Percentiles rank a stretch among this genome's conserved stretches.
Conservation (phyloP, 2,797 vertebrate species). For the Chelon auratus region DNA sequence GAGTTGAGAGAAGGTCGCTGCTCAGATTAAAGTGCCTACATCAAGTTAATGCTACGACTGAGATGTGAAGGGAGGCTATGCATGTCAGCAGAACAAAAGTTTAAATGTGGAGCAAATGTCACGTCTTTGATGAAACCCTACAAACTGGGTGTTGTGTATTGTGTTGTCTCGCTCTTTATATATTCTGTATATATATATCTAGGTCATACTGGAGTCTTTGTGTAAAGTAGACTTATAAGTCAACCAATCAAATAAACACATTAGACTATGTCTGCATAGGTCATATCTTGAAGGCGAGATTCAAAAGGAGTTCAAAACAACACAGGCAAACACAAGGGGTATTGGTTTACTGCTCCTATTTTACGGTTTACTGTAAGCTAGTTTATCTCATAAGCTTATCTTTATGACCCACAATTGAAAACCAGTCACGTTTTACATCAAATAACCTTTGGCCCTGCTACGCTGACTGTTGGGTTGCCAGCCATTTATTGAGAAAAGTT, state of each 20-base stretch:
- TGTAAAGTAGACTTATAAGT: not conserved
- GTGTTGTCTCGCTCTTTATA: no score
- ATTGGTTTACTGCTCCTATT: conserved; percentile 26
- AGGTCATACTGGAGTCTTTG: no score
- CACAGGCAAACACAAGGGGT: conserved; percentile 14
- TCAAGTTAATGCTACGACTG: no score
- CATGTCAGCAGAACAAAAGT: no score
- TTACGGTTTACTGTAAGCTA: conserved; percentile 33
- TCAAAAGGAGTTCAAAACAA: conserved; percentile 31
- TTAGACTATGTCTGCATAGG: not conserved
- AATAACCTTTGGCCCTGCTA: conserved; percentile 10
- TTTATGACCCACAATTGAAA: conserved; percentile 52
- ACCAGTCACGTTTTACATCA: conserved; percentile 31
- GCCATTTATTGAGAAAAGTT: conserved; percentile 1
- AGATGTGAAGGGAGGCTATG: no score
- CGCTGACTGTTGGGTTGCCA: conserved; percentile 10
- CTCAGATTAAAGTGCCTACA: not conserved
- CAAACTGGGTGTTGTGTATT: not conserved
- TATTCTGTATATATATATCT: not conserved
- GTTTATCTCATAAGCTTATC: conserved; percentile 44
- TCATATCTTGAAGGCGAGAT: not conserved
- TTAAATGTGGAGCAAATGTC: no score
- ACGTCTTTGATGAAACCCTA: no score
- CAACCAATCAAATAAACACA: no score
- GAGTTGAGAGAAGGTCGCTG: conserved; percentile 1